phyloP scores from a whole-genome alignment of 2,888 invertebrate species.

The Sarcophaga subvicina region DNA sequence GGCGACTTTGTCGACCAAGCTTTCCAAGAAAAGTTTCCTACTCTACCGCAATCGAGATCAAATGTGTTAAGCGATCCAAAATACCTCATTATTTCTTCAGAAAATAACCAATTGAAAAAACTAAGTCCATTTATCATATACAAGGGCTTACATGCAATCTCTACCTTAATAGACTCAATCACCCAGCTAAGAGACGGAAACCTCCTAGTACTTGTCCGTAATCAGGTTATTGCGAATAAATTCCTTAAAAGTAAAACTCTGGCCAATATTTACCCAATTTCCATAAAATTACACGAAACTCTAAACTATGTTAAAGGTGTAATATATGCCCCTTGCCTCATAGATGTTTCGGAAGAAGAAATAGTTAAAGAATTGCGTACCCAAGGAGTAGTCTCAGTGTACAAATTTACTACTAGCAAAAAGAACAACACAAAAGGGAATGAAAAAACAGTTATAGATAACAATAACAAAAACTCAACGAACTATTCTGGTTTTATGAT shows the following conservation, averaged over 20 bases:
- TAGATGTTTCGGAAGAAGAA: conserved; percentile 47
- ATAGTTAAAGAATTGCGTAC: conserved; percentile 30
- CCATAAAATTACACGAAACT: conserved; percentile 26
- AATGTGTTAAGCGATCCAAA: too few relatives aligned
- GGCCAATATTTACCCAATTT: conserved; percentile 19
- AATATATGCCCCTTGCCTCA: conserved; percentile 45
- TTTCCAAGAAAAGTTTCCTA: too few relatives aligned
- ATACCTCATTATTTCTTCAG: too few relatives aligned
- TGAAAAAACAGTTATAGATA: background rate
- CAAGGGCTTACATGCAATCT: too few relatives aligned
- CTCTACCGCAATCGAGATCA: too few relatives aligned
- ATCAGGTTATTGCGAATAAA: conserved; percentile 24
- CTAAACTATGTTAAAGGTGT: conserved; percentile 35
- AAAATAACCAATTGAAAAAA: too few relatives aligned
- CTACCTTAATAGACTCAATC: too few relatives aligned
- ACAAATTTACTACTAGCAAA: background rate
- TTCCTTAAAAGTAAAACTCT: conserved; percentile 62
- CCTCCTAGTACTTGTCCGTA: too few relatives aligned
- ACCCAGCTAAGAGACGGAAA: conserved; percentile 37
- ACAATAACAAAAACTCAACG: background rate
- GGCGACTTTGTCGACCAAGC: too few relatives aligned
- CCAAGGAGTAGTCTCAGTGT: conserved; percentile 32
- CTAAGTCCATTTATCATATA: too few relatives aligned
- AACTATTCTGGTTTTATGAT: background rate
- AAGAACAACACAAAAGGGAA: background rate